phyloP scores from a whole-genome alignment of 2,888 invertebrate genomes.

The Aproaerema taeniolella region DNA sequence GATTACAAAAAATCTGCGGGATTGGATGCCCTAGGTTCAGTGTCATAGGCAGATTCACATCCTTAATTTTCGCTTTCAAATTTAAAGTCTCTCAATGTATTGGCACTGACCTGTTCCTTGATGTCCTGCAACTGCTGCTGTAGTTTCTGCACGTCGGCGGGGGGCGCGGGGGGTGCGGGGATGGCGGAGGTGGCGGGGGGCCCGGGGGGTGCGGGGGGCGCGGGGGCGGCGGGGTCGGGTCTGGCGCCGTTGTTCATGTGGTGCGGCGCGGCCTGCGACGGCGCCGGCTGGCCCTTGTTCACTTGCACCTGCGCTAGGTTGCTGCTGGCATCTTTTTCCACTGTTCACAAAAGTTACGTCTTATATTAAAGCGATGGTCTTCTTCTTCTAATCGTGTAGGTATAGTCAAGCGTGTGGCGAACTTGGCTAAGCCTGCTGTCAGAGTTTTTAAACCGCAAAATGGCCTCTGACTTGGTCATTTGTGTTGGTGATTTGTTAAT shows the following conservation, averaged over 20 bases:
- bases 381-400: neutral
- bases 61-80: too few relatives aligned
- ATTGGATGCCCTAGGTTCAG: too few relatives aligned
- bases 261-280: conserved; percentile 61
- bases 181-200: conserved; percentile 15
- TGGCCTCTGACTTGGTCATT: too few relatives aligned
- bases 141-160: conserved; percentile 85
- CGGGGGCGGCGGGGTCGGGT: conserved; percentile 25
- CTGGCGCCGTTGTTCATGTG: conserved; percentile 67
- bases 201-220: conserved; percentile 25
- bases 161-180: conserved; percentile 26
- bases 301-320: conserved; percentile 66
- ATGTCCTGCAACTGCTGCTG: conserved; percentile 93
- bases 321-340: conserved; percentile 52
- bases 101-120: conserved; percentile 93
- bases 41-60: too few relatives aligned
- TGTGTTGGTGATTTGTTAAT: too few relatives aligned
- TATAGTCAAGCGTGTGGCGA: neutral
- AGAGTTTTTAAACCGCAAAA: too few relatives aligned
- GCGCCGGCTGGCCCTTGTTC: conserved; percentile 68
- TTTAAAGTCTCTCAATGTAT: too few relatives aligned
- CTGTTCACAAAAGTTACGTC: conserved; percentile 26
- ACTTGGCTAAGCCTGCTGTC: too few relatives aligned
- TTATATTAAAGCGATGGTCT: neutral
- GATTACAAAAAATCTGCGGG: too few relatives aligned